A percentile compares a stretch with the other conserved stretches of the same genome.
Conservation (phyloP, 2,888 invertebrate species). For the Troglohyphantes excavatus region DNA sequence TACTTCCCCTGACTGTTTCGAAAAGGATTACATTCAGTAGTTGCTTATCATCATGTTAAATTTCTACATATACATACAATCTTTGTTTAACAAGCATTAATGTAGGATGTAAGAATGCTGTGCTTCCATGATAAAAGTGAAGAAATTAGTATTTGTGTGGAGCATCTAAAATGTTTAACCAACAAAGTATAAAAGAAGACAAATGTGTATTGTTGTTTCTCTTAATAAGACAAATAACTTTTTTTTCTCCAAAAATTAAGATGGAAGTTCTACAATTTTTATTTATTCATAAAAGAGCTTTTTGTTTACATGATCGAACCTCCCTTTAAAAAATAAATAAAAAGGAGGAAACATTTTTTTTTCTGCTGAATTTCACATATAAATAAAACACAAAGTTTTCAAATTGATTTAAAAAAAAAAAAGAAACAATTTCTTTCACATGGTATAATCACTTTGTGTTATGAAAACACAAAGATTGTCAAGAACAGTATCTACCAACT, state of each 20-base stretch:
- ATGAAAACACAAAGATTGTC: constrained; percentile 75
- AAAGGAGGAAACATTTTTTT: constrained; percentile 35
- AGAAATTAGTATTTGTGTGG: too few species aligned
- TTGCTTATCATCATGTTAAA: too few species aligned
- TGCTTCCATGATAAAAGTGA: too few species aligned
- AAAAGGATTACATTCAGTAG: too few species aligned
- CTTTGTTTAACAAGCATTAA: too few species aligned
- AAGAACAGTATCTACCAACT: constrained; percentile 63
- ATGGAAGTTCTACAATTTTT: constrained; percentile 67
- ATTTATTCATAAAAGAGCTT: constrained; percentile 61
- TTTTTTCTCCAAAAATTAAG: constrained; percentile 25
- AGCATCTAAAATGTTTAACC: too few species aligned
- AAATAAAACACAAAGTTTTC: constrained; percentile 39
- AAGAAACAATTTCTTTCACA: constrained; percentile 24
- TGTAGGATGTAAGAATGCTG: too few species aligned
- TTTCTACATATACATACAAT: too few species aligned
- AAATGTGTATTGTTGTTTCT: too few species aligned
- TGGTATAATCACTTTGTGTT: constrained; percentile 71
- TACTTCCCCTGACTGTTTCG: too few species aligned
- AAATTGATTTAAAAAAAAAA: constrained; percentile 31
- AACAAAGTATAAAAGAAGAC: too few species aligned
- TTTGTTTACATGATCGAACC: constrained; percentile 69
- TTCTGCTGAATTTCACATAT: constrained; percentile 21
- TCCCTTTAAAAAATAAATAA: constrained; percentile 44
- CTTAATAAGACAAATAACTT: too few species aligned